phyloP scores from a whole-genome alignment of 2,888 invertebrate genomes.

The Calameuta filiformis region DNA sequence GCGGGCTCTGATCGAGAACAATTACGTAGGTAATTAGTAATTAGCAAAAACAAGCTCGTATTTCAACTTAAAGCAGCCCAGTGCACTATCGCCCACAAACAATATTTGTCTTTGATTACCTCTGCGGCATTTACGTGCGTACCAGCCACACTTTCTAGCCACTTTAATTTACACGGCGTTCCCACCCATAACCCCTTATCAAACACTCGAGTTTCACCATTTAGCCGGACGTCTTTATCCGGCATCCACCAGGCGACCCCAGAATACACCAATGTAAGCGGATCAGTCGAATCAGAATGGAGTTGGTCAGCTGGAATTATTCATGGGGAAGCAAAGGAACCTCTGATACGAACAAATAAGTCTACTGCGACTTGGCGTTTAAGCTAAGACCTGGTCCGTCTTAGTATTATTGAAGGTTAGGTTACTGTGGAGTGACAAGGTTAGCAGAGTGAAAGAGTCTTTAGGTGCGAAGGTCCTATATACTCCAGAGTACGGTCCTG shows the following conservation, averaged over 20 bases:
- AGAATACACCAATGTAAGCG: not conserved
- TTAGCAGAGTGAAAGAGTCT: not conserved
- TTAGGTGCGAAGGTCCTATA: not conserved
- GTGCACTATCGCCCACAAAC: constrained; percentile 28
- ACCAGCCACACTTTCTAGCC: not conserved
- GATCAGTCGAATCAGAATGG: not conserved
- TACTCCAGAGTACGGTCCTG: not conserved
- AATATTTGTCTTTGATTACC: constrained; percentile 55
- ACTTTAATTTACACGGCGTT: not conserved
- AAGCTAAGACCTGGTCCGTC: not conserved
- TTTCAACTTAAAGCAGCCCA: constrained; percentile 37
- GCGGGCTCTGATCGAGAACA: not conserved
- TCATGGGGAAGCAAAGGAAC: constrained; percentile 36
- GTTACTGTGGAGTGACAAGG: not conserved
- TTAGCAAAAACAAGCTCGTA: constrained; percentile 45
- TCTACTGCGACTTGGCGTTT: not conserved
- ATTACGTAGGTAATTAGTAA: constrained; percentile 42
- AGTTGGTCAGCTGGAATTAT: not conserved
- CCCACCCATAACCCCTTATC: not conserved
- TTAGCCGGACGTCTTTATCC: not conserved
- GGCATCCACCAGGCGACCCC: not conserved
- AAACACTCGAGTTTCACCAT: not conserved
- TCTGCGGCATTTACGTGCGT: constrained; percentile 37
- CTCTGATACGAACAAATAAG: constrained; percentile 24
- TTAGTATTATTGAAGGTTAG: not conserved